phyloP scores from a whole-genome alignment of 2,888 invertebrate species.

The Polydrusus cervinus region DNA sequence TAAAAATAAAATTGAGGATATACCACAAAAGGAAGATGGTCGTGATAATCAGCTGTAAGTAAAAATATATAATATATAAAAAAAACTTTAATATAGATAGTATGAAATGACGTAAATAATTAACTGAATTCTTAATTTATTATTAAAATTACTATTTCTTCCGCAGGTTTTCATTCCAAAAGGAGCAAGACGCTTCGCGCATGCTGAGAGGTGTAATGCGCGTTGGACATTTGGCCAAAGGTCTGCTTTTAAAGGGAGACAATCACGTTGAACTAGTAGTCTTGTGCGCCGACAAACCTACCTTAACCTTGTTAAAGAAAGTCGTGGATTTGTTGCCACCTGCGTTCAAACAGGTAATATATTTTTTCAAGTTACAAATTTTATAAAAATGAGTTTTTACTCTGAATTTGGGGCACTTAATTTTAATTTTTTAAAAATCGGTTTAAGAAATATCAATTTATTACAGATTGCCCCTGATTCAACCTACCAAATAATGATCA shows the following conservation, averaged over 20 bases:
- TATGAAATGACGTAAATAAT: no score
- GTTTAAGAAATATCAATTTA: background rate
- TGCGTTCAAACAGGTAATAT: constrained; percentile 77
- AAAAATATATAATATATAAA: background rate
- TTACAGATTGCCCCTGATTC: constrained; percentile 79
- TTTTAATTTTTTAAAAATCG: background rate
- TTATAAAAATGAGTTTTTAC: no score
- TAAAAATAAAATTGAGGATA: constrained; percentile 73
- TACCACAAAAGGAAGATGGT: constrained; percentile 74
- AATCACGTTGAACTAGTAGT: constrained; percentile 93
- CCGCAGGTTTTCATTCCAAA: constrained; percentile 78
- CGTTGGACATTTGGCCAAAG: constrained; percentile 92
- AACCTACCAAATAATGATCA: constrained; percentile 89
- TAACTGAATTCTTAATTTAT: no score
- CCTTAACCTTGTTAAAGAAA: constrained; percentile 87
- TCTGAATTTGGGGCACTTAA: background rate
- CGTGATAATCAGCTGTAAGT: constrained; percentile 86
- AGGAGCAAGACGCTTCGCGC: constrained; percentile 76
- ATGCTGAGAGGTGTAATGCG: constrained; percentile 97
- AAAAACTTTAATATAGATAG: no score
- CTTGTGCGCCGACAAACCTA: constrained; percentile 95
- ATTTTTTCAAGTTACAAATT: background rate
- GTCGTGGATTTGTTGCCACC: constrained; percentile 87
- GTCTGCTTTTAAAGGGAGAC: constrained; percentile 92
- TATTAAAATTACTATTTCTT: constrained; percentile 53